Base-by-base conservation (phyloP, 2,888 invertebrate genomes). In the Erannis defoliaria region DNA sequence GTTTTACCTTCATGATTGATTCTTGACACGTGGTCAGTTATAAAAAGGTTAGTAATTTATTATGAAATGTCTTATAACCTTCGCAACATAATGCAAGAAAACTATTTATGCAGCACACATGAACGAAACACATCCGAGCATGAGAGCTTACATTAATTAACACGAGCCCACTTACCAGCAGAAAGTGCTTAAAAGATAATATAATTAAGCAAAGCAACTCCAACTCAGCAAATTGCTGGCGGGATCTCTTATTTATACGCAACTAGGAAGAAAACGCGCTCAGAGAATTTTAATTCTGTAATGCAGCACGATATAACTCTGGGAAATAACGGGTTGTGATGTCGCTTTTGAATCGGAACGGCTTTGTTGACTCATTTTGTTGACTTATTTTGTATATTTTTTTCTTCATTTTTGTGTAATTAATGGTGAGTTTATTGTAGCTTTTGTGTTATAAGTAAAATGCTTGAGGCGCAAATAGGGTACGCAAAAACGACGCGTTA, bases 271-370 rank as follows among this genome's bases (percentile, higher is more conserved):
- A 72, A 75, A 74, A 76, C 78, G 79, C 78, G 80, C 81, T 83
- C 81, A 78, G 82, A 81, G 84, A 86, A 85, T 88, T 85, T 88
- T 86, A 88, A 87, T 88, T 85, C 76, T 75, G 77, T 84, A 82
- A 85, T 81, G 80, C 79, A 48, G 31, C 23, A 42, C 45, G 80
- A 80, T 79, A 78, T 82, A 80, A 81, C 81, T 80, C 73, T 71
- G 59, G 45, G 19, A 33, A 46, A 46, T 40, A 51, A 46, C 31
- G 51, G 55, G 23, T 51, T 38, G 61, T 6, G 16, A 51, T 53
- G 40, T 35, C 38, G 50, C 14, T 35, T 40, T 40, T 50, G 50
- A 31, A 33, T 54, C 5, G 16, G 18, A n/a, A 23, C 1, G 6
- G n/a, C 14, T 50, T 60, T 60, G 42, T 42, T 49, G 33, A 18